phyloP scores from a whole-genome alignment of 1,140 invertebrate species.

The Dysdera silvatica region DNA sequence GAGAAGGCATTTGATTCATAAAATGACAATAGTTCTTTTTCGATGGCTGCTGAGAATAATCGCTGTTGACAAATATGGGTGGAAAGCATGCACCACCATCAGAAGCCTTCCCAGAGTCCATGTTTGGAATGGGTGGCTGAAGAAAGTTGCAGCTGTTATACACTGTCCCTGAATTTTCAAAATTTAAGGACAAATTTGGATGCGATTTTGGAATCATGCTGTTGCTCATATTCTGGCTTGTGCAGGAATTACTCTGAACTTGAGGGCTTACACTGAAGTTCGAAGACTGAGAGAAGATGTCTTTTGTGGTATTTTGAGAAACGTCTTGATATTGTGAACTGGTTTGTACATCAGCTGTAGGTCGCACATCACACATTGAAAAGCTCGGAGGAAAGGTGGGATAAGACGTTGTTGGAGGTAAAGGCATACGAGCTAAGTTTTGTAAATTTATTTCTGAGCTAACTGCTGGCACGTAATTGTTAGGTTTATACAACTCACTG shows the following conservation, averaged over 20 bases:
- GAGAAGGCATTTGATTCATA: background rate
- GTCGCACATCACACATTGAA: slow-evolving; percentile 15
- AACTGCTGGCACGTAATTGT: slow-evolving; percentile 17
- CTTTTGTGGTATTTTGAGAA: too few relatives aligned
- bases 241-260: slow-evolving; percentile 11
- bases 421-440: slow-evolving; percentile 22
- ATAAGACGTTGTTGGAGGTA: slow-evolving; percentile 20
- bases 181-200: slow-evolving; percentile 16
- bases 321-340: too few relatives aligned
- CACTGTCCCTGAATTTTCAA: slow-evolving; percentile 20
- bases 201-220: slow-evolving; percentile 23
- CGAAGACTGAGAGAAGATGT: too few relatives aligned
- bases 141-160: slow-evolving; percentile 26
- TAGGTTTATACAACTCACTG: too few relatives aligned
- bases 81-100: slow-evolving; percentile 12
- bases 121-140: slow-evolving; percentile 11
- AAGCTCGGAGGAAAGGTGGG: slow-evolving; percentile 19
- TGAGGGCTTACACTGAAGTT: slow-evolving; percentile 20
- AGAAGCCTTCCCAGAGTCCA: slow-evolving; percentile 13
- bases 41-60: slow-evolving; percentile 13
- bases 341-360: too few relatives aligned
- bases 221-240: slow-evolving; percentile 7
- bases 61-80: slow-evolving; percentile 10
- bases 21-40: slow-evolving; percentile 22
- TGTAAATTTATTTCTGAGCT: slow-evolving; percentile 19